Evolutionary conservation across 2,888 invertebrate genomes (phyloP).

Genomic region (Eupithecia subumbrata): DNA sequence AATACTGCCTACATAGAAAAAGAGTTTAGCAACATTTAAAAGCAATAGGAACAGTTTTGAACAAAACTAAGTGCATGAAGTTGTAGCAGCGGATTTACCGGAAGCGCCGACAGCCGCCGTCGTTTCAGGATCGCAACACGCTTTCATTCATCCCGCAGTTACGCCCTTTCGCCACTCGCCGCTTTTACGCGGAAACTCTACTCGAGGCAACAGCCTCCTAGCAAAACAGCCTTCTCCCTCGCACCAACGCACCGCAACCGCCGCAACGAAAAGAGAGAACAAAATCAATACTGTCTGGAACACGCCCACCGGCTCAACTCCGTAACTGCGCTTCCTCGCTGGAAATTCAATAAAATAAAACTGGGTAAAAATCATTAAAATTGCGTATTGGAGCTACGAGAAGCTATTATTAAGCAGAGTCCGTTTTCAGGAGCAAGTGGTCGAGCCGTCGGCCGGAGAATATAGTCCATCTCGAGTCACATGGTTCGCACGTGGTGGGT

Average conservation of each 20-base stretch:
- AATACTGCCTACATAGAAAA: constrained; percentile 22
- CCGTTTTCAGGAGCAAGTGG: constrained; percentile 27
- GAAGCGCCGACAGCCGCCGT: constrained; percentile 82
- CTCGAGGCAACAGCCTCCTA: constrained; percentile 73
- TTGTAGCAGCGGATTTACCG: constrained; percentile 81
- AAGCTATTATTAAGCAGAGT: constrained; percentile 41
- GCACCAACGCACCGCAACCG: constrained; percentile 54
- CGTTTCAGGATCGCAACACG: constrained; percentile 82
- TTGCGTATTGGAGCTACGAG: constrained; percentile 63
- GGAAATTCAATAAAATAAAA: constrained; percentile 83
- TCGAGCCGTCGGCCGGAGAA: too few relatives aligned
- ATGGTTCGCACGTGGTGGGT: constrained; percentile 77
- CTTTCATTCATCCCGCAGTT: constrained; percentile 82
- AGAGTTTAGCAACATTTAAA: constrained; percentile 45
- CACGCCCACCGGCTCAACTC: constrained; percentile 79
- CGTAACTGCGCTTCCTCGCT: constrained; percentile 81
- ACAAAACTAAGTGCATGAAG: constrained; percentile 78
- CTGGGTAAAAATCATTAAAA: constrained; percentile 79
- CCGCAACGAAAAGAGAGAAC: constrained; percentile 69
- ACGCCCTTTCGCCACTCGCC: constrained; percentile 65
- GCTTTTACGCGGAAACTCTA: constrained; percentile 79
- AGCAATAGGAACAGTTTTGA: constrained; percentile 63
- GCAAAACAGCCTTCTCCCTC: constrained; percentile 64
- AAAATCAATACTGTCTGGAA: constrained; percentile 83
- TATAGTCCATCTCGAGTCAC: constrained; percentile 51